Base-by-base conservation (phyloP, 2,797 vertebrate genomes). In the Australoheros facetus region DNA sequence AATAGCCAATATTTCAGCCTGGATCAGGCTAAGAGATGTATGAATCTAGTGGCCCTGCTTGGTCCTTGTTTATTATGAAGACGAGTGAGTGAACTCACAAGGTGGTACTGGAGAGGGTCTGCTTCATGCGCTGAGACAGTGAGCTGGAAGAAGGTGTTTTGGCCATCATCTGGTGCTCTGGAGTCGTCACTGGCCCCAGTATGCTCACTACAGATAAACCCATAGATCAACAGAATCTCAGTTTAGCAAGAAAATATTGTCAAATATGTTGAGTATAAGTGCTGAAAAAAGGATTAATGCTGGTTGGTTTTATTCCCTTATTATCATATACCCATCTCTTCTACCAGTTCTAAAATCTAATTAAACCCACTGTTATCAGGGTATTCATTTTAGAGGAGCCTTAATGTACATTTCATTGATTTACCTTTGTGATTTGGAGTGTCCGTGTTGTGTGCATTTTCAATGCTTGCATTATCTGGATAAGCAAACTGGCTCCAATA, bases 71-170 rank as follows among this genome's bases (percentile, higher is more conserved):
- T 56, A 39, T 5, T 19, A 39, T 30, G 23, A 26, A 51, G 7
- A 4, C 56, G 51, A 70, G 26, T 17, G 34, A 37, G 54, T 54
- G 60, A 53, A 30, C 96, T 95, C 91, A 99, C 98, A 94, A 93
- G 77, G 96, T 97, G 51, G 97, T 97, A 86, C 86, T 97, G 93
- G 95, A 95, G 85, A 99, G 93, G 55, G 97, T 98, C 56, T 97
- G 97, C 55, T 90, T 95, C 82, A 99, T 95, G 77, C 95, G 95
- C 90, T 98, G 96, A 4, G 98, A 97, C 87, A 99, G 91, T 0
- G 98, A 99, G 87, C 96, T 97, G 55, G 97, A 97, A 0, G 97
- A 98, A 0, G 97, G 96, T 0, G 97, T 98, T 93, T 98, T 99
- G 77, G 88, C 85, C 91, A 98, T 94, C 89, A 96, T 96, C 78